These are phyloP conservation scores for Herpailurus yagouaroundi DNA, from an alignment of 2,113 vertebrate species.

Conservation along the genomic window DNA sequence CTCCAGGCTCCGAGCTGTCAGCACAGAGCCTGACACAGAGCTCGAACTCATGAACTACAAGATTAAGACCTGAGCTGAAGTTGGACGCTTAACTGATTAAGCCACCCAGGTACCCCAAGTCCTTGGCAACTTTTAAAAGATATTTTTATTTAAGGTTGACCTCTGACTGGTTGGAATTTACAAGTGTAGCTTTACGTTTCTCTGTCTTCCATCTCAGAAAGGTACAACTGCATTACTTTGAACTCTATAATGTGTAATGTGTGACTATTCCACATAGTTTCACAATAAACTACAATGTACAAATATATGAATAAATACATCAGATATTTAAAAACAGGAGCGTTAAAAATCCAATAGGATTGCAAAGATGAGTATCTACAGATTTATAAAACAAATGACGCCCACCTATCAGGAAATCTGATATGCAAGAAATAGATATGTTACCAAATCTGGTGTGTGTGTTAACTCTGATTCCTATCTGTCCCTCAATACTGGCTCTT, in stretches of 20 bases:
- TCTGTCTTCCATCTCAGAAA: not conserved
- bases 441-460: not conserved
- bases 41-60: too few relatives aligned
- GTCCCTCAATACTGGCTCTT: not conserved
- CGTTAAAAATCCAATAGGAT: not conserved
- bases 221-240: not conserved
- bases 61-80: too few relatives aligned
- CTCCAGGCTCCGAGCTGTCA: too few relatives aligned
- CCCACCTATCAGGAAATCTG: not conserved
- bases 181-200: not conserved
- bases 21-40: too few relatives aligned
- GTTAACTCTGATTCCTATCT: not conserved
- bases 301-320: not conserved
- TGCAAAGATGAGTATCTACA: not conserved
- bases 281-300: not conserved
- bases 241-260: not conserved
- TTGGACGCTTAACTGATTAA: too few relatives aligned
- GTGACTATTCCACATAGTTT: not conserved
- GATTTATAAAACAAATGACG: not conserved
- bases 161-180: not conserved
- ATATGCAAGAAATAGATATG: not conserved
- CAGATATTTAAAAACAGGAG: not conserved
- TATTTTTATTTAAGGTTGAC: not conserved
- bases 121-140: not conserved
- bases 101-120: too few relatives aligned